phyloP scores from a whole-genome alignment of 2,113 vertebrate genomes.

The Macrotus californicus region DNA sequence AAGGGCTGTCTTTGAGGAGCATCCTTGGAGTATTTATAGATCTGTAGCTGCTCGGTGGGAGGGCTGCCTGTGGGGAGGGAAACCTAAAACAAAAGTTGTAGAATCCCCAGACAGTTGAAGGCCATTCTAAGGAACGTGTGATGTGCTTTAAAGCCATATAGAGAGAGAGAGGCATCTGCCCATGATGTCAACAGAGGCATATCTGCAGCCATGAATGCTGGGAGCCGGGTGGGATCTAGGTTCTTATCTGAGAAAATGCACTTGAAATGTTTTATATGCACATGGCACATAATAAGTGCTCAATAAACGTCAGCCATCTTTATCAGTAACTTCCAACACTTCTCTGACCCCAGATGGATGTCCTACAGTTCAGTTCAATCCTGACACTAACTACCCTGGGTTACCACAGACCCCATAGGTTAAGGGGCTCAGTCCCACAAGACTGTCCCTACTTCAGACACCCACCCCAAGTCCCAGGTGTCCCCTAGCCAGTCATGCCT shows the following conservation, averaged over 20 bases:
- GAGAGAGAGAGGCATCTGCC: neutral
- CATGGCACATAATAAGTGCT: too few species aligned
- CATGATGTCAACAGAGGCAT: neutral
- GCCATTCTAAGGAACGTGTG: neutral
- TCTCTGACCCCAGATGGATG: neutral
- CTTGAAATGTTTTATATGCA: neutral
- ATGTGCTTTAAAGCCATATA: neutral
- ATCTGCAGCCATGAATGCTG: neutral
- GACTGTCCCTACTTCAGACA: neutral
- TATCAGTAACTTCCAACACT: too few species aligned
- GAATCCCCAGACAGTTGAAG: neutral
- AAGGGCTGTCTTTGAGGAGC: constrained; percentile 26
- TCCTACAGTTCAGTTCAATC: neutral
- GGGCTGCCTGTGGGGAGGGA: neutral
- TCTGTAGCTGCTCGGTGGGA: neutral
- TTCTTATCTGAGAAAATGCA: neutral
- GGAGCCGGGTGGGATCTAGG: neutral
- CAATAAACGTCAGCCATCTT: neutral
- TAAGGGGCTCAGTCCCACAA: neutral
- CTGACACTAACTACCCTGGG: neutral
- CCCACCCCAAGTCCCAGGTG: neutral
- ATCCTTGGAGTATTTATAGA: neutral
- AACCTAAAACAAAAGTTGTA: neutral
- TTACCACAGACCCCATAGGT: neutral
- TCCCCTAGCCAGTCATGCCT: neutral